phyloP scores from a whole-genome alignment of 1,140 invertebrate species.

The Heliconius nattereri region DNA sequence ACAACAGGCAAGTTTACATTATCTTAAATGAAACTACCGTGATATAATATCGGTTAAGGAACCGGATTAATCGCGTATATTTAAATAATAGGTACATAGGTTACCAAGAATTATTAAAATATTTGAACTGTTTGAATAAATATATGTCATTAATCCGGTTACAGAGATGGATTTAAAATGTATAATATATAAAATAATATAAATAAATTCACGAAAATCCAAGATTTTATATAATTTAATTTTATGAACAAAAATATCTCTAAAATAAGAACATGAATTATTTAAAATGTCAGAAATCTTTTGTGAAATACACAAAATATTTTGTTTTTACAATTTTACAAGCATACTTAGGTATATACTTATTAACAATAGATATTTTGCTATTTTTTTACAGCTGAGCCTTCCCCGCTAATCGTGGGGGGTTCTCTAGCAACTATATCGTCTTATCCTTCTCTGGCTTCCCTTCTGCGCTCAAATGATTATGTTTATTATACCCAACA shows the following conservation, averaged over 20 bases:
- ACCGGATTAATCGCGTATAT: no score
- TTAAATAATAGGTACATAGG: no score
- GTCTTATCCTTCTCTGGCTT: constrained; percentile 36
- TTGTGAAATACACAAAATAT: background rate
- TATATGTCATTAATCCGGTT: no score
- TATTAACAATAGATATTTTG: background rate
- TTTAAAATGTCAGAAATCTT: background rate
- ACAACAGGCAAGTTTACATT: background rate
- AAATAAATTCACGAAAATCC: no score
- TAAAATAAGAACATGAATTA: background rate
- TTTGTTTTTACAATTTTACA: background rate
- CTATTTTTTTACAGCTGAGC: constrained; percentile 22
- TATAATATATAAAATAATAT: no score
- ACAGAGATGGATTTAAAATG: no score
- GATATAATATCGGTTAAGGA: no score
- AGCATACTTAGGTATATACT: background rate
- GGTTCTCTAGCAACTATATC: constrained; percentile 34
- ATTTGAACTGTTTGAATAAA: no score
- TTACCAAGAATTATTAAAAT: no score
- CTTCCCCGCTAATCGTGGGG: constrained; percentile 32
- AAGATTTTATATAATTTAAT: no score
- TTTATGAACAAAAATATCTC: background rate
- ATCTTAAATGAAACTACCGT: no score
- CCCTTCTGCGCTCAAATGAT: constrained; percentile 33
- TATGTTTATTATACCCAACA: constrained; percentile 29